phyloP scores from a whole-genome alignment of 1,140 invertebrate genomes.

The Bacillus rossius region DNA sequence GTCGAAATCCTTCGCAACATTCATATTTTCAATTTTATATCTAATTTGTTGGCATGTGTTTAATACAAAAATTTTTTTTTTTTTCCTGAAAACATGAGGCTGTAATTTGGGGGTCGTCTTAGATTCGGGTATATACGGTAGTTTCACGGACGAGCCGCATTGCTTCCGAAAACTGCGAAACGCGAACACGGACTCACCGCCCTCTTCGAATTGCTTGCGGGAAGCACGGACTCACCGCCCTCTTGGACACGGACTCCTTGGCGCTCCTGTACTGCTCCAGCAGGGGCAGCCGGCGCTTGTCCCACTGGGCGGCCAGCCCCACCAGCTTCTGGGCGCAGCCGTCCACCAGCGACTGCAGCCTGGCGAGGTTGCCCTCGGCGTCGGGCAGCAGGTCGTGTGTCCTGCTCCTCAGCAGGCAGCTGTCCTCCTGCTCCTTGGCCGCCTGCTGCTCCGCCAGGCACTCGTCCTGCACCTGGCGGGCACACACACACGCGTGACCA shows the following conservation, averaged over 20 bases:
- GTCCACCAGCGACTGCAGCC: constrained; percentile 55
- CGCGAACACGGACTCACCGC: too few relatives aligned
- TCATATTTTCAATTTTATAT: too few relatives aligned
- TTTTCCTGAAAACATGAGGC: too few relatives aligned
- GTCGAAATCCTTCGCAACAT: too few relatives aligned
- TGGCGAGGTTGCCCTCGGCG: constrained; percentile 56
- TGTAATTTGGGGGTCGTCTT: too few relatives aligned
- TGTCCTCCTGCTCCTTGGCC: constrained; percentile 40
- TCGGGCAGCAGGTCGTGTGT: constrained; percentile 56
- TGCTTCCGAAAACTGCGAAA: too few relatives aligned
- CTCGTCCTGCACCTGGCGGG: constrained; percentile 26
- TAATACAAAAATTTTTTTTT: too few relatives aligned
- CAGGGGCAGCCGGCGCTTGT: constrained; percentile 57
- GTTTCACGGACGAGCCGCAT: too few relatives aligned
- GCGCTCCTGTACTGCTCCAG: constrained; percentile 55
- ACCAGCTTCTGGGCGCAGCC: constrained; percentile 52
- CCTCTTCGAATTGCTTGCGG: too few relatives aligned
- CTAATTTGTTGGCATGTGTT: too few relatives aligned
- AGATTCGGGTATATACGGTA: too few relatives aligned
- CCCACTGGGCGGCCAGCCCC: constrained; percentile 61
- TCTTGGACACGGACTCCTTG: constrained; percentile 50
- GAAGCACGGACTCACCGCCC: constrained; percentile 54
- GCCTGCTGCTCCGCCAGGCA: constrained; percentile 41
- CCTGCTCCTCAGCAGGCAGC: constrained; percentile 51
- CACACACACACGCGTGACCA: too few relatives aligned